Base-by-base conservation (phyloP, 2,888 invertebrate species). In the Lepidocyrtinus sp. region DNA sequence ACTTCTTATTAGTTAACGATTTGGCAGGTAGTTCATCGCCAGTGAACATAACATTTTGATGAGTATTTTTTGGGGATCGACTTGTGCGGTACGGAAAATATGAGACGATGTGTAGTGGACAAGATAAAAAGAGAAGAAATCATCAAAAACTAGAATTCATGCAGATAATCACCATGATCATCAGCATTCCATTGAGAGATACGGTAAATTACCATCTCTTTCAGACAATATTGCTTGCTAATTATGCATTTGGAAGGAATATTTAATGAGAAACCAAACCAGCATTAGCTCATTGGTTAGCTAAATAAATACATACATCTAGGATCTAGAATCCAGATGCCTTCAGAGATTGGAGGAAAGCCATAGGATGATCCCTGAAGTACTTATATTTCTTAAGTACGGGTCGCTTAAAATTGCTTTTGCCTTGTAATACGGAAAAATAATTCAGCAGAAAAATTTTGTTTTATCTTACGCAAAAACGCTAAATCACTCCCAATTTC, bases 161-260 rank as follows among this genome's bases (percentile, higher is more conserved):
- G 36, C 25, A 68, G 21, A 45, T 21, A 25, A 68, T 21, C 46
- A 36, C 59, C 55, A 50, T 36, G 61, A 75, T 80, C 80, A 75
- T 81, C 81, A 76, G 78, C 78, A 79, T 79, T 79, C 78, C 78
- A 69, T 64, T 74, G 55, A 59, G n/a, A n/a, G 69, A 74, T 79
- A 79, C 73, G 68, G 78, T 79, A 79, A 79, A 79, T 79, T 79
- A 79, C 73, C n/a, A 79, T 79, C 78, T 74, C 55, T 55, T 79
- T 79, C 73, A 73, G 73, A 73, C 78, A 79, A 79, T 73, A 79
- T 79, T 79, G 59, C 78, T 79, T 59, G 73, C 78, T 79, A 79
- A 79, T 79, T 79, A 79, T 79, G 73, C 78, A 45, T 74, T 68
- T 78, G 77, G 68, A 78, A 59, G 19, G 77, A 78, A 78, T 72